Conservation (phyloP, 2,888 invertebrate genomes). For the Stenchaetothrips biformis region DNA sequence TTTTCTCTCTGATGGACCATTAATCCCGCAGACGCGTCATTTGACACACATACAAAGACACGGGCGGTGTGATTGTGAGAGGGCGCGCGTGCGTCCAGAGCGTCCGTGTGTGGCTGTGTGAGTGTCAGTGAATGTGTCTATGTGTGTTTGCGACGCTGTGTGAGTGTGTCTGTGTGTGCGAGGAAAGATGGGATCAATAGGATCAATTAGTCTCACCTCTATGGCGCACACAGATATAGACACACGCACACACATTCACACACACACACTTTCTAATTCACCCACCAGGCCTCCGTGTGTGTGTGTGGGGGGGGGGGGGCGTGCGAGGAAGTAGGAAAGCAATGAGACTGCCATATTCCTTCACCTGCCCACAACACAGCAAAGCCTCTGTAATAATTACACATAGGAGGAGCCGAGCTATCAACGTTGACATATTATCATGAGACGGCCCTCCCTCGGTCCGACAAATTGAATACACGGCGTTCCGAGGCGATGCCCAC, state of each 20-base stretch:
- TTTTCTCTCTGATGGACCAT: background rate
- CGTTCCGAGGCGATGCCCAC: background rate
- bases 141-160: background rate
- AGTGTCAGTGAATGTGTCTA: background rate
- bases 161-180: background rate
- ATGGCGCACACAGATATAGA: background rate
- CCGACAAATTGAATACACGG: background rate
- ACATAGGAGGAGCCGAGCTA: background rate
- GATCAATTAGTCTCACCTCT: slow-evolving; percentile 21
- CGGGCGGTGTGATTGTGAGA: background rate
- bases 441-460: background rate
- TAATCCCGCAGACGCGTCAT: slow-evolving; percentile 18
- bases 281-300: background rate
- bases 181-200: slow-evolving; percentile 13
- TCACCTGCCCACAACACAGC: background rate
- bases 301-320: background rate
- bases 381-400: background rate
- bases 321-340: background rate
- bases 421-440: background rate
- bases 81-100: background rate
- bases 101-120: background rate
- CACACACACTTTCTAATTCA: slow-evolving; percentile 17
- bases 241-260: background rate
- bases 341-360: background rate
- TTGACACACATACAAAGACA: slow-evolving; percentile 18